Evolutionary conservation across 2,797 vertebrate species (phyloP).

Genomic region (Fringilla coelebs): DNA sequence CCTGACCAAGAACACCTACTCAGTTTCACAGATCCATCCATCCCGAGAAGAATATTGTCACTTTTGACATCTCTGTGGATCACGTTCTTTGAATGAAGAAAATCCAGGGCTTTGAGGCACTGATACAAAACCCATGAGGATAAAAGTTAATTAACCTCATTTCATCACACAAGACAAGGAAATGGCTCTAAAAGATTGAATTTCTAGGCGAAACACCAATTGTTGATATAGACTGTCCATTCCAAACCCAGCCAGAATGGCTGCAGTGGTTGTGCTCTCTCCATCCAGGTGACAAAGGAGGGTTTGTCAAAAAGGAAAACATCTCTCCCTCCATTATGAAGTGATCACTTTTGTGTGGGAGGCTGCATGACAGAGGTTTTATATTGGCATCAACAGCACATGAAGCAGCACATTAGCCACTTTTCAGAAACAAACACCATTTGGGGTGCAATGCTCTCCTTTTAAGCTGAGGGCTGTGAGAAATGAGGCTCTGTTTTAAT

Average conservation of each 20-base stretch:
- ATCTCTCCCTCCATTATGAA: background rate
- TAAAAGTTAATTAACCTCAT: background rate
- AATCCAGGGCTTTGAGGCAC: background rate
- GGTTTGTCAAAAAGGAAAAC: background rate
- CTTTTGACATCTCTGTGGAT: background rate
- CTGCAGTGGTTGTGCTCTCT: background rate
- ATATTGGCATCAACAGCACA: background rate
- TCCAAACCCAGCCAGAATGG: background rate
- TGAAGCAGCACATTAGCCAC: background rate
- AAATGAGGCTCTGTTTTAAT: background rate
- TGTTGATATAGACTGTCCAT: background rate
- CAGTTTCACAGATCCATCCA: background rate
- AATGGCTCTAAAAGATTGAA: background rate
- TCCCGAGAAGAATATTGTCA: background rate
- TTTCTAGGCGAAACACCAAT: conserved; percentile 6
- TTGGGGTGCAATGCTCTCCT: background rate
- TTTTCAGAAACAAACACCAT: background rate
- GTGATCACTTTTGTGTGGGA: background rate
- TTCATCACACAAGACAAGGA: background rate
- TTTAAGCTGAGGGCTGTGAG: background rate
- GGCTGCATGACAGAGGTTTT: background rate
- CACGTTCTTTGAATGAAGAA: background rate
- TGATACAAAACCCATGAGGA: background rate
- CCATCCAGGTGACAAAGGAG: background rate
- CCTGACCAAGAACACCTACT: background rate